Evolutionary conservation across 2,113 vertebrate genomes (phyloP).

Genomic region (Hassar affinis): DNA sequence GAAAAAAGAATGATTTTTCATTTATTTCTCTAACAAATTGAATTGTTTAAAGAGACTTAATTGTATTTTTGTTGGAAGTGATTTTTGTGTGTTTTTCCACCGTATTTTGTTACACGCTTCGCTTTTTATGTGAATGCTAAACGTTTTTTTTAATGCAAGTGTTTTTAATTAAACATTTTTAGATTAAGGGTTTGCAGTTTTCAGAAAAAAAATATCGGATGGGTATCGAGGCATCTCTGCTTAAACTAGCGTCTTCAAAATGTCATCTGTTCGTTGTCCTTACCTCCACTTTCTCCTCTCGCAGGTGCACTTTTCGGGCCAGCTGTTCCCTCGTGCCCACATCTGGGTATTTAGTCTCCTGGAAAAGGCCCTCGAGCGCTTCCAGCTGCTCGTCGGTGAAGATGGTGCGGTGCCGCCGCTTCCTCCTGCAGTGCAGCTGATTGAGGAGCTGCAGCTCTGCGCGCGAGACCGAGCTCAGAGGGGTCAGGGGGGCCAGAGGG

Average conservation of each 20-base stretch:
- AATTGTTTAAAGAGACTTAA: too few species aligned
- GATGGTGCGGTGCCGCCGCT: conserved; percentile 92
- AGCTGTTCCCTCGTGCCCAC: conserved; percentile 95
- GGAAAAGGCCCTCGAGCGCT: conserved; percentile 94
- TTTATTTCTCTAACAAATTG: neutral
- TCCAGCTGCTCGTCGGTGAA: conserved; percentile 98
- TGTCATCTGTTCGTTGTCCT: conserved; percentile 29
- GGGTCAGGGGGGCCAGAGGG: conserved; percentile 32
- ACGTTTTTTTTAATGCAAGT: too few species aligned
- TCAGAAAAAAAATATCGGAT: neutral
- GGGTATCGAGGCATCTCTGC: too few species aligned
- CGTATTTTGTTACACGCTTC: too few species aligned
- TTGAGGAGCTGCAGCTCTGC: conserved; percentile 94
- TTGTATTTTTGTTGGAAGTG: too few species aligned
- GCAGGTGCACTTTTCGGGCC: conserved; percentile 92
- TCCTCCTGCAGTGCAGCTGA: conserved; percentile 93
- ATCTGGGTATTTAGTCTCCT: conserved; percentile 98
- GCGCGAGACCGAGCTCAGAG: conserved; percentile 84
- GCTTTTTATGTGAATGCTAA: too few species aligned
- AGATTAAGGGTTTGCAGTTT: too few species aligned
- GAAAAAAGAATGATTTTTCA: neutral
- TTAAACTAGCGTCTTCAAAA: neutral
- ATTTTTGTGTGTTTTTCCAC: too few species aligned
- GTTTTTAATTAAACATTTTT: too few species aligned
- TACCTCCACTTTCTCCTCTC: conserved; percentile 98